A percentile compares a stretch with the other conserved stretches of the same genome.
These are phyloP conservation scores for Henicopernis longicauda DNA, from an alignment of 2,113 vertebrate genomes.

Conservation along the genomic window DNA sequence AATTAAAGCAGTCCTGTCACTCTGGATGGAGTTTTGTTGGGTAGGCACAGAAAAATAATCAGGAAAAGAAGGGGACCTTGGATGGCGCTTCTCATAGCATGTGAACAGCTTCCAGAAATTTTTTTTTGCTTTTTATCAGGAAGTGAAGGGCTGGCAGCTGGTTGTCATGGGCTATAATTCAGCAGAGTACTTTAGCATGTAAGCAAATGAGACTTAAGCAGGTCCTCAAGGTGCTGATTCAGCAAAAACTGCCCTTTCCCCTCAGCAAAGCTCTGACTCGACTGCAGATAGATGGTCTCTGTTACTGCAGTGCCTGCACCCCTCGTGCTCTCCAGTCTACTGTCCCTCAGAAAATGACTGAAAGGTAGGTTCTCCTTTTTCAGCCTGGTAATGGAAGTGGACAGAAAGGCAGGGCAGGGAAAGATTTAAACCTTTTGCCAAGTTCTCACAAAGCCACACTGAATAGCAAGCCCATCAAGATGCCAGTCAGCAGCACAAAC, in stretches of 20 bases:
- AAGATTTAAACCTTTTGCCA: background rate
- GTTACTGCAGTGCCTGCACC: background rate
- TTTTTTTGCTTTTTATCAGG: background rate
- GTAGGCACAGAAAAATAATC: background rate
- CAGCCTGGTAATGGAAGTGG: background rate
- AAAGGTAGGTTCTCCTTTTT: background rate
- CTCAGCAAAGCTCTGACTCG: background rate
- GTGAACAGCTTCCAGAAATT: background rate
- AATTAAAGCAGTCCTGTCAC: background rate
- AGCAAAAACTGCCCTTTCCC: background rate
- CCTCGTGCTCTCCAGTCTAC: accelerated
- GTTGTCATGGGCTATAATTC: background rate
- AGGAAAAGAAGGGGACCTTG: background rate
- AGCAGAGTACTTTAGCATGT: background rate
- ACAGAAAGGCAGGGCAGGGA: background rate
- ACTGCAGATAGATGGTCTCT: background rate
- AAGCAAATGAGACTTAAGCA: background rate
- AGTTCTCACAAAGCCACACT: background rate
- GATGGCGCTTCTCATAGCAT: background rate
- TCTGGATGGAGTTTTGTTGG: background rate
- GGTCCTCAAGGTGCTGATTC: background rate
- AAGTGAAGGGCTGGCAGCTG: constrained; percentile 23
- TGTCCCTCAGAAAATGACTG: background rate
- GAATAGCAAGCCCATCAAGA: accelerated
- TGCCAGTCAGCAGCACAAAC: background rate